Percentiles rank a stretch among this genome's conserved stretches.
These are phyloP conservation scores for Plecturocebus donacophilus DNA, from an alignment of 2,113 vertebrate genomes.

Conservation along the genomic window DNA sequence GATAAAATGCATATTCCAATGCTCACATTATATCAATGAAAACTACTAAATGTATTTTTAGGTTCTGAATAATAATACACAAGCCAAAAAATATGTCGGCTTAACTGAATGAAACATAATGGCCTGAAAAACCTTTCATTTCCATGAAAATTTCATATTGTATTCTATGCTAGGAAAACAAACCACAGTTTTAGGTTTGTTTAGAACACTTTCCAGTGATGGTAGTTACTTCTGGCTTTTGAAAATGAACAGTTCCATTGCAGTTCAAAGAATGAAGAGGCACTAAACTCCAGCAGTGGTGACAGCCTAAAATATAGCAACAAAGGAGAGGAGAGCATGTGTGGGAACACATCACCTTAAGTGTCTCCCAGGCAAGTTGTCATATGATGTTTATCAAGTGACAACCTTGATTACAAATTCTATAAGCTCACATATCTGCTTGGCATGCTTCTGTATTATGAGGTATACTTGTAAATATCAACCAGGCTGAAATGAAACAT, in stretches of 20 bases:
- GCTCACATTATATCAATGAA: neutral
- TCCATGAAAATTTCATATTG: neutral
- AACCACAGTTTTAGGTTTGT: neutral
- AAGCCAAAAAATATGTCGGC: neutral
- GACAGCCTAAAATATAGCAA: neutral
- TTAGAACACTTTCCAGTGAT: neutral
- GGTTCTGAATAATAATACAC: neutral
- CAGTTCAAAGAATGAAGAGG: neutral
- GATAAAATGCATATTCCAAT: neutral
- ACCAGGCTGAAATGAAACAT: neutral
- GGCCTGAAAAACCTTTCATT: neutral
- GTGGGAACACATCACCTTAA: neutral
- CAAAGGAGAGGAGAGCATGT: neutral
- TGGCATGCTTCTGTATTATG: neutral
- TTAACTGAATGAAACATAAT: neutral
- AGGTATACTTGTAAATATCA: neutral
- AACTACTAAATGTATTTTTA: neutral
- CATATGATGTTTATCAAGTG: neutral
- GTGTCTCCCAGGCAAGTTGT: neutral
- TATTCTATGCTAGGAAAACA: neutral
- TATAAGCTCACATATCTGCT: neutral
- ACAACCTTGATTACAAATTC: conserved; percentile 6
- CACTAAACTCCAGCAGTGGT: neutral
- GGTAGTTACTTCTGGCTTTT: neutral
- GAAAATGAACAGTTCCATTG: neutral